A percentile compares a stretch with the other conserved stretches of the same genome.
These are phyloP conservation scores for Mylabris sibirica DNA, from an alignment of 2,888 invertebrate genomes.

Conservation along the genomic window DNA sequence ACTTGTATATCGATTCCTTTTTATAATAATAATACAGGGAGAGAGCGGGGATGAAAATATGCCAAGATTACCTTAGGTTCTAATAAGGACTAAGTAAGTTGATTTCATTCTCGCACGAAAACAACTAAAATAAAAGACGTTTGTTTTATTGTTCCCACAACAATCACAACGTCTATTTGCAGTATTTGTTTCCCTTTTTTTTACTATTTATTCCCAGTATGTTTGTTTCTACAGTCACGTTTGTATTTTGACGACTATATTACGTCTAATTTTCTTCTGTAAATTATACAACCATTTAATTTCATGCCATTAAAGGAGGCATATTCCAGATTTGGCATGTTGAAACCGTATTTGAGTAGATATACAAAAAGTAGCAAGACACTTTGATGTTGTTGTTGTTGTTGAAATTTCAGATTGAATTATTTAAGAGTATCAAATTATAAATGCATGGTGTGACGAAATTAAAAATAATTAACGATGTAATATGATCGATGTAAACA, in stretches of 20 bases:
- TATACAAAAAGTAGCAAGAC: too few species aligned
- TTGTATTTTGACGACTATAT: background rate
- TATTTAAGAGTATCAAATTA: background rate
- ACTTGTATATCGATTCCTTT: slow-evolving; percentile 13
- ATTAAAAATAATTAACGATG: slow-evolving; percentile 11
- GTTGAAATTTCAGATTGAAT: too few species aligned
- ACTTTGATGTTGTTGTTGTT: too few species aligned
- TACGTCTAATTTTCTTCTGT: background rate
- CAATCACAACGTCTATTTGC: background rate
- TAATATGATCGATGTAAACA: background rate
- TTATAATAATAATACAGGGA: background rate
- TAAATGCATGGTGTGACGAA: background rate
- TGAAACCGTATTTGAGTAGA: too few species aligned
- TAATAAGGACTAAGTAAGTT: slow-evolving; percentile 8
- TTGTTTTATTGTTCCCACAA: slow-evolving; percentile 7
- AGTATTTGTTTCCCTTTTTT: background rate
- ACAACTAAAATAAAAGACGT: slow-evolving; percentile 7
- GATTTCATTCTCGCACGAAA: slow-evolving; percentile 9
- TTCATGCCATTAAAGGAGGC: background rate
- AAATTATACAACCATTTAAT: background rate
- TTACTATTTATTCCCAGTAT: background rate
- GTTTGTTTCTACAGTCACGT: background rate
- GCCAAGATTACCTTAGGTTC: slow-evolving; percentile 5
- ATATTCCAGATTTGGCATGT: background rate
- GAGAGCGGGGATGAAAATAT: slow-evolving; percentile 1